Evolutionary conservation across 2,888 invertebrate genomes (phyloP).

Genomic region (Drosophila tripunctata): DNA sequence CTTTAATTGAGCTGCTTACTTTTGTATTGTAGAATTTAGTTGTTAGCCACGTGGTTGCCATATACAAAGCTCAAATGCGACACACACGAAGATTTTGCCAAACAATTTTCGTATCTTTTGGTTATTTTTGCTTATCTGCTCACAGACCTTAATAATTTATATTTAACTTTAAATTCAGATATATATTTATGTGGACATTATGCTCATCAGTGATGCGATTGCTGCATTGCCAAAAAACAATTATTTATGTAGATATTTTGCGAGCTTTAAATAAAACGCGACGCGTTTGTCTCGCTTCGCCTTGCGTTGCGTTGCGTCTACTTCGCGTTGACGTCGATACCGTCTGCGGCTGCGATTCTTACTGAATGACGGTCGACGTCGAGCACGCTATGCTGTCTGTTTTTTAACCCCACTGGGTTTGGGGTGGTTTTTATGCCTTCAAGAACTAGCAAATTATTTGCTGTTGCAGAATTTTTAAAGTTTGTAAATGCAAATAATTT

Average conservation of each 20-base stretch:
- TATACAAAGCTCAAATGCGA: constrained; percentile 32
- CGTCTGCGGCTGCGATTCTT: constrained; percentile 27
- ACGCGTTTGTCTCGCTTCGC: no score
- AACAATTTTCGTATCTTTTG: background rate
- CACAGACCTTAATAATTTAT: constrained; percentile 40
- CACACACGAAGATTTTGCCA: constrained; percentile 1
- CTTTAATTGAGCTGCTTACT: constrained; percentile 11
- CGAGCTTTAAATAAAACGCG: constrained; percentile 33
- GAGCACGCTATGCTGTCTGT: constrained; percentile 1
- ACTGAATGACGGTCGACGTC: constrained; percentile 21
- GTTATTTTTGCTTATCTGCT: background rate
- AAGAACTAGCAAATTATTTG: no score
- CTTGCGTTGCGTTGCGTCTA: constrained; percentile 11
- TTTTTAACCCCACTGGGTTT: constrained; percentile 36
- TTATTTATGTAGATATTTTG: constrained; percentile 9
- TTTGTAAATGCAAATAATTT: background rate
- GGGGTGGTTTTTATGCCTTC: constrained; percentile 8
- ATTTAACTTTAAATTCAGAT: constrained; percentile 10
- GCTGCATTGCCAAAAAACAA: constrained; percentile 19
- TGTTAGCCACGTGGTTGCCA: constrained; percentile 34
- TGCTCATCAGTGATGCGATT: constrained; percentile 21
- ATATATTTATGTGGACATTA: constrained; percentile 1
- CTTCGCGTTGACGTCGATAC: constrained; percentile 26
- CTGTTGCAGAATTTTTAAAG: no score
- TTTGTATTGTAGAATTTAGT: background rate